Base-by-base conservation (phyloP, 2,113 vertebrate species). In the Bos javanicus region DNA sequence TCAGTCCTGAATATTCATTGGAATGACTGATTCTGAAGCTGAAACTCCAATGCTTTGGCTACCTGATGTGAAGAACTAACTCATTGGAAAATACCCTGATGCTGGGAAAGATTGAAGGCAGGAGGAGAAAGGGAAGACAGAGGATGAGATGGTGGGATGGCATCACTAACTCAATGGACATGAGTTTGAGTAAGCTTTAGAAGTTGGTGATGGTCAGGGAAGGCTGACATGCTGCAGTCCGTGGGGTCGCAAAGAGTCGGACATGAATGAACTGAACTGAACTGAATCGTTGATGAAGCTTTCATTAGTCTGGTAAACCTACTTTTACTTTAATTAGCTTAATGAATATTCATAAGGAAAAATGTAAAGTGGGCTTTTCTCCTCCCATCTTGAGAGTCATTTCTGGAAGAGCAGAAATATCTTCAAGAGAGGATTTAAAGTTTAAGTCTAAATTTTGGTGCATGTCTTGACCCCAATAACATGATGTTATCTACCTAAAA, bases 291-390 rank as follows among this genome's bases (percentile, higher is more conserved):
- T 94, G n/a, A 33, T 60, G 46, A 80, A 43, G 28, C n/a, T 88
- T 96, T 67, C 43, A 86, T 36, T 57, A 39, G 16, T 56, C 19
- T 60, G 46, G 43, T 56, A 15, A 91, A 89, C 0, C 3, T 57
- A 13, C n/a, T 89, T 93, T 95, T 86, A 76, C 9, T 46, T 87
- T 76, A 90, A 92, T 89, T 92, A 62, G 57, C 16, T 81, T 39
- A 59, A 82, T 90, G 36, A 74, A 48, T 43, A 74, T 43, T 43
- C 15, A 56, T 74, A 85, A 92, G 28, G 26, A 54, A 92, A 78
- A 95, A 84, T 48, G 33, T 36, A 9, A 25, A 30, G 7, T 50
- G 25, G 7, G 5, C 30, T 78, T 88, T 54, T 28, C 6, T 43
- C 3, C 2, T 30, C 11, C 26, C n/a, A 71, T 56, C 21, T 64